phyloP scores from a whole-genome alignment of 2,888 invertebrate species.

The Archips xylosteana region DNA sequence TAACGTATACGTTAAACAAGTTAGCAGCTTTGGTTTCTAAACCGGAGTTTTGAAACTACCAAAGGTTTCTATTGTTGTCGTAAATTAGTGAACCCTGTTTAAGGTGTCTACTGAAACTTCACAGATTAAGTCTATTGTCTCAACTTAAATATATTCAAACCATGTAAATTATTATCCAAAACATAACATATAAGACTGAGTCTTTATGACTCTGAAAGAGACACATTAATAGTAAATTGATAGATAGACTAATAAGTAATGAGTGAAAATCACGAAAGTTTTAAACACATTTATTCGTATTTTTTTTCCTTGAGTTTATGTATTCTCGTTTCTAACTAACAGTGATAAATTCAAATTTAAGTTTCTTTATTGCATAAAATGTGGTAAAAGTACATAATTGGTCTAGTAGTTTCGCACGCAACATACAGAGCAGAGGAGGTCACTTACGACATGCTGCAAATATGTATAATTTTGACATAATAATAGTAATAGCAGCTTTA shows the following conservation, averaged over 20 bases:
- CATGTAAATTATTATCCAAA: background rate
- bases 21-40: background rate
- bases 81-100: background rate
- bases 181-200: background rate
- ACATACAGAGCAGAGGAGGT: no score
- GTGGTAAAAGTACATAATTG: no score
- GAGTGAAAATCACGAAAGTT: no score
- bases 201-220: no score
- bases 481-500: no score
- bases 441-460: no score
- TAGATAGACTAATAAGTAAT: no score
- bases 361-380: no score
- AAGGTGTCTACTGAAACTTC: conserved; percentile 3
- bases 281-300: no score
- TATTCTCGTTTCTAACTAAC: background rate
- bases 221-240: background rate
- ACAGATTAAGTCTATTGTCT: background rate
- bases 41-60: background rate
- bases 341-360: no score
- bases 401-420: no score
- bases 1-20: background rate
- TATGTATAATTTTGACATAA: no score
- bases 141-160: background rate
- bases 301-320: background rate
- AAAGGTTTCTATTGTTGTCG: conserved; percentile 4